Percentiles rank a stretch among this genome's conserved stretches.
Conservation (phyloP, 2,113 vertebrate species). For the Neoarius graeffei region DNA sequence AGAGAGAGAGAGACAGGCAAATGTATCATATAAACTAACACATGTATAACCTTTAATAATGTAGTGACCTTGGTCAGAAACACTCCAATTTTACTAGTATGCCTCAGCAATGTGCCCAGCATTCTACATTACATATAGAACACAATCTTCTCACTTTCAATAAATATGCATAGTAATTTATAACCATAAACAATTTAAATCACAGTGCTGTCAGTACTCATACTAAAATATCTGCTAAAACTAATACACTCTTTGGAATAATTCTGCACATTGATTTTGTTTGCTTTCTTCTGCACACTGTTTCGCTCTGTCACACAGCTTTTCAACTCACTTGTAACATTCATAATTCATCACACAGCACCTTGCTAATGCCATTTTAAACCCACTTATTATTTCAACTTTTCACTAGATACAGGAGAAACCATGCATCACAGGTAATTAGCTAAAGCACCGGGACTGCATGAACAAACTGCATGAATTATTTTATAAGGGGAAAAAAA, state of each 20-base stretch:
- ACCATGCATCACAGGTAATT: slow-evolving; percentile 26
- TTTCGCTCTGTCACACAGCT: not conserved
- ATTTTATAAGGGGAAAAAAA: not conserved
- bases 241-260: not conserved
- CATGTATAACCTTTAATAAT: not conserved
- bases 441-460: not conserved
- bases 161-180: not conserved
- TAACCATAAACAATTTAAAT: slow-evolving; percentile 10
- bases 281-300: slow-evolving; percentile 8
- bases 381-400: slow-evolving; percentile 35
- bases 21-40: not conserved
- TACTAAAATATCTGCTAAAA: not conserved
- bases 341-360: slow-evolving; percentile 28
- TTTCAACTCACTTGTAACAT: not conserved
- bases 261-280: slow-evolving; percentile 25
- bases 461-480: not conserved
- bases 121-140: not conserved
- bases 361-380: slow-evolving; percentile 17
- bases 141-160: not conserved
- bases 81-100: not conserved
- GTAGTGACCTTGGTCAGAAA: slow-evolving; percentile 2
- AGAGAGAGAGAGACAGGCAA: not conserved
- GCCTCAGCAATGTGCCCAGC: not conserved
- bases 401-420: slow-evolving; percentile 22
- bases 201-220: not conserved